A percentile compares a stretch with the other conserved stretches of the same genome.
phyloP scores from a whole-genome alignment of 1,140 invertebrate species.

The Calosoma granatense region DNA sequence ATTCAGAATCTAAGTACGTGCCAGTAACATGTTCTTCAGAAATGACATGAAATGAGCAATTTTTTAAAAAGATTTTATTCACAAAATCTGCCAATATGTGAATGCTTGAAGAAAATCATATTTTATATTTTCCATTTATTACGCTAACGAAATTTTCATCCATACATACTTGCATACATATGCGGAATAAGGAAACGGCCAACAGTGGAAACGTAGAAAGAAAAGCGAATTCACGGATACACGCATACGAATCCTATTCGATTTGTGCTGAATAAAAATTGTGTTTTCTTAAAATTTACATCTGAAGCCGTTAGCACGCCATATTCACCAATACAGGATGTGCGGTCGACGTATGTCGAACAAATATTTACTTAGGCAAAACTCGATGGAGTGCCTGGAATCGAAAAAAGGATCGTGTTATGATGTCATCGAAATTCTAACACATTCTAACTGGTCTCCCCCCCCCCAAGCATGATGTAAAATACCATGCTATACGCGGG shows the following conservation, averaged over 20 bases:
- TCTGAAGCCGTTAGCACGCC: neutral
- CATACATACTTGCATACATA: neutral
- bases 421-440: neutral
- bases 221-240: too few relatives aligned
- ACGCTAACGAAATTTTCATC: neutral
- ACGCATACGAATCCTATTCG: slow-evolving; percentile 2
- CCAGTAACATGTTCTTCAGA: too few relatives aligned
- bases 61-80: too few relatives aligned
- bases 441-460: too few relatives aligned
- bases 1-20: too few relatives aligned
- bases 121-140: slow-evolving; percentile 9
- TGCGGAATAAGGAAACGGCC: neutral
- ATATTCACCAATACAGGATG: too few relatives aligned
- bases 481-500: too few relatives aligned
- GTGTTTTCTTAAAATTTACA: slow-evolving; percentile 8
- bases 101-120: slow-evolving; percentile 1
- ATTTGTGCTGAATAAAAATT: slow-evolving; percentile 5
- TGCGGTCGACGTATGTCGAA: neutral
- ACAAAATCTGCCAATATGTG: neutral
- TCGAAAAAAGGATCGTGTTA: neutral
- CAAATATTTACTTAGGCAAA: slow-evolving; percentile 5
- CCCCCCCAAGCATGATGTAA: too few relatives aligned
- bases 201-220: neutral
- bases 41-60: too few relatives aligned
- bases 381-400: neutral